Conservation (phyloP, 2,113 vertebrate species). For the Ictalurus furcatus region DNA sequence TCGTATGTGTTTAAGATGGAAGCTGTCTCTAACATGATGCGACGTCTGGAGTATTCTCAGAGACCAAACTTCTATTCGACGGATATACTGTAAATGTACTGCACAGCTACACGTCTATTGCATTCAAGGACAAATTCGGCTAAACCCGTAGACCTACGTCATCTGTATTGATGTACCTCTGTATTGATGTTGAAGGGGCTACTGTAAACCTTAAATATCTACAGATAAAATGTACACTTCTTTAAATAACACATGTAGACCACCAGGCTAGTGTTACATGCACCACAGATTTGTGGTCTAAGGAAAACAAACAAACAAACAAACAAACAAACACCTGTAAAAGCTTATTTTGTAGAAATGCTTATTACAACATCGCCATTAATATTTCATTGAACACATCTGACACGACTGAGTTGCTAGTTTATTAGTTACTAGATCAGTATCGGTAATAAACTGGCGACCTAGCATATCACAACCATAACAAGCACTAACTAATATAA, state of each 20-base stretch:
- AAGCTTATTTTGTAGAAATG: conserved; percentile 66
- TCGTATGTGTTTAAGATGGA: neutral
- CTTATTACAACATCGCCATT: conserved; percentile 64
- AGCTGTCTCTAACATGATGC: conserved; percentile 2
- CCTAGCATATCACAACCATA: conserved; percentile 54
- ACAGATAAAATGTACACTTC: conserved; percentile 38
- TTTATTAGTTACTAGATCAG: neutral
- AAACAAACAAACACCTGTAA: conserved; percentile 57
- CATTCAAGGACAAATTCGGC: conserved; percentile 20
- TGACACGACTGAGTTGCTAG: conserved; percentile 36
- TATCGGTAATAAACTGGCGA: neutral
- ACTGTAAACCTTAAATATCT: conserved; percentile 24
- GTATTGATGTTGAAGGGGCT: neutral
- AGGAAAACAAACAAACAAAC: conserved; percentile 27
- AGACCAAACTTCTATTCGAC: conserved; percentile 28
- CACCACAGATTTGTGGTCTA: conserved; percentile 63
- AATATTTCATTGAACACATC: conserved; percentile 64
- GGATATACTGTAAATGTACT: conserved; percentile 24
- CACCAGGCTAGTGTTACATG: conserved; percentile 70
- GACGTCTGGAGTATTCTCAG: neutral
- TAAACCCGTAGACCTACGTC: conserved; percentile 15
- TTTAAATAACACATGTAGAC: conserved; percentile 62
- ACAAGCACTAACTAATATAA: conserved; percentile 58
- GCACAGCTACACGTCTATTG: conserved; percentile 22
- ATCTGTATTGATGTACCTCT: neutral